Conservation (phyloP, 2,797 vertebrate genomes). For the Philypnodon macrostomus region DNA sequence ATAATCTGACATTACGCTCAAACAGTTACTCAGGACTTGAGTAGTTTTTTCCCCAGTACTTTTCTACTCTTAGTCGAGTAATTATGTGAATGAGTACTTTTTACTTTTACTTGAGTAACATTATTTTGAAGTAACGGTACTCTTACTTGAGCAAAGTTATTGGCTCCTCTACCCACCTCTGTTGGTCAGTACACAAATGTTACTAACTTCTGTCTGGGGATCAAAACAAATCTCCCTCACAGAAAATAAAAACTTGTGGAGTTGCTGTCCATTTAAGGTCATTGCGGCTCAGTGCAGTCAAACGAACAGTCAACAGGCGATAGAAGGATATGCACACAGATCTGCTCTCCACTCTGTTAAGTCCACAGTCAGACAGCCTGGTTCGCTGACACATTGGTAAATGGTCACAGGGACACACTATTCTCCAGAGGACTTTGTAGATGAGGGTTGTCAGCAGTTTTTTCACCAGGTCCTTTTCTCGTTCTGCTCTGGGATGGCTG, state of each 20-base stretch:
- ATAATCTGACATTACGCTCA: too few species aligned
- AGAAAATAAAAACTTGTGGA: slow-evolving; percentile 3
- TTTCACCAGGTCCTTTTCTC: slow-evolving; percentile 62
- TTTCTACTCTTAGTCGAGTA: too few species aligned
- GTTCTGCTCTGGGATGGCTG: slow-evolving; percentile 58
- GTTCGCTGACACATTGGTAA: too few species aligned
- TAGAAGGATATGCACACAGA: slow-evolving; percentile 35
- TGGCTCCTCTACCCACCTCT: too few species aligned
- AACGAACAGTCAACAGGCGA: slow-evolving; percentile 38
- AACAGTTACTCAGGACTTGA: too few species aligned
- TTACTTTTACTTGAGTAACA: too few species aligned
- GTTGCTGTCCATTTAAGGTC: slow-evolving; percentile 20
- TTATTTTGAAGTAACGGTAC: too few species aligned
- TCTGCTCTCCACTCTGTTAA: slow-evolving; percentile 13
- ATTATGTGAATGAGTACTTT: too few species aligned
- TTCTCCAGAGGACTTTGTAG: slow-evolving; percentile 62
- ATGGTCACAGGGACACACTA: slow-evolving; percentile 53
- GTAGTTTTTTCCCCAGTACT: too few species aligned
- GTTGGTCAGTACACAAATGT: background rate
- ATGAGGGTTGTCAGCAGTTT: slow-evolving; percentile 68
- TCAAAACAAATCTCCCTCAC: background rate
- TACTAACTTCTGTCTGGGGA: background rate
- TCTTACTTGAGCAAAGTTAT: too few species aligned
- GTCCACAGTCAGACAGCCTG: slow-evolving; percentile 23
- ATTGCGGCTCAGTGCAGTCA: slow-evolving; percentile 13